phyloP scores from a whole-genome alignment of 2,113 vertebrate species.

The Agapornis roseicollis region DNA sequence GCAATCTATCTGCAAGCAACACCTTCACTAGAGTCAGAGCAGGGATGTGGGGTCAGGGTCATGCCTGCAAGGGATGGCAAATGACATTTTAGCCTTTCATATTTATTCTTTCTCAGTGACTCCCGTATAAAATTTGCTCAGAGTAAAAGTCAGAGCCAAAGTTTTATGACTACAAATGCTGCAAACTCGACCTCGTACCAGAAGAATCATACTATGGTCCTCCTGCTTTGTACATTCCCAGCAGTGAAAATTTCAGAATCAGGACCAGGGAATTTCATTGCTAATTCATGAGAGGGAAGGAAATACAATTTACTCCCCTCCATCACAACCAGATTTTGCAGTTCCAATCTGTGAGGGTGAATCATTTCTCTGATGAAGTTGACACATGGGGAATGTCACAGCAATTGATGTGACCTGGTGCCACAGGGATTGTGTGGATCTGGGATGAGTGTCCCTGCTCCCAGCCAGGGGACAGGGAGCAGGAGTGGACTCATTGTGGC shows the following conservation, averaged over 20 bases:
- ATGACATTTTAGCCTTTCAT: not conserved
- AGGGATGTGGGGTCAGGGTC: not conserved
- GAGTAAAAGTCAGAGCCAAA: not conserved
- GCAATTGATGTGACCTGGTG: accelerated
- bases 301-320: not conserved
- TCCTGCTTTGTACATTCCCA: not conserved
- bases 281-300: not conserved
- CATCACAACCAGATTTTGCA: not conserved
- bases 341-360: not conserved
- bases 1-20: not conserved
- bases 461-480: not conserved
- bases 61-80: not conserved
- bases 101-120: not conserved
- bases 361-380: not conserved
- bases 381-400: accelerated
- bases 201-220: not conserved
- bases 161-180: not conserved
- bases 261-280: not conserved
- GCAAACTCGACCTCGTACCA: not conserved
- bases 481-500: accelerated
- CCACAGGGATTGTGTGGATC: accelerated
- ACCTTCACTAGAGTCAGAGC: accelerated
- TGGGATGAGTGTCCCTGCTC: not conserved
- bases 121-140: not conserved
- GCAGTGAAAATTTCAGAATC: not conserved